Base-by-base conservation (phyloP, 1,140 invertebrate genomes). In the Ceratosolen fusciceps region DNA sequence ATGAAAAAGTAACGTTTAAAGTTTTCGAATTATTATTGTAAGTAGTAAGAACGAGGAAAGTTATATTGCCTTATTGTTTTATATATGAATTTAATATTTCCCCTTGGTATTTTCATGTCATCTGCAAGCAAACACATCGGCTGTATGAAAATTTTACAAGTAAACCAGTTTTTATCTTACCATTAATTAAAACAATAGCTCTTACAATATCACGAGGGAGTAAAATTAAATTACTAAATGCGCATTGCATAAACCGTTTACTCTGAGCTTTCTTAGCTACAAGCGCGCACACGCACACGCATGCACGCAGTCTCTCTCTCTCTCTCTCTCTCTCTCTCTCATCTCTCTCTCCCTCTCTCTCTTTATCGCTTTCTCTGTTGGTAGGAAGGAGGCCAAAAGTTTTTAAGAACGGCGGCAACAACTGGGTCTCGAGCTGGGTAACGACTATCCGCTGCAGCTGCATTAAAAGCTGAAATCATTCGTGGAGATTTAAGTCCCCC, bases 391-490 rank as follows among this genome's bases (percentile, higher is more conserved):
- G 7, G 24, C 58, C 0, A 14, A 43, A 49, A 65, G 9, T 54
- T 58, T 74, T 43, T 49, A 60, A 37, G 49, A 49, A 70, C 39
- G 26, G 21, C 31, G 7, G 62, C 43, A 39, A n/a, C 67, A 47
- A 71, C 12, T 19, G 21, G 2, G 49, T 49, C n/a, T 19, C 26
- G n/a, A n/a, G n/a, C 31, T 29, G 62, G 31, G 39, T 49, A 60
- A 49, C 58, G 73, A 75, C 58, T 47, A 65, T 67, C 67, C 29
- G 60, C 52, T 67, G 74, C 65, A 70, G 74, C 74, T 77, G 65
- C 65, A 77, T 77, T 77, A 78, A 78, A 62, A 62, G 68, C 67
- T 70, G n/a, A 72, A 78, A 72, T 71, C 19, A 78, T 78, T 49
- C 54, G 39, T 39, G 3, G 54, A 60, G 54, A 71, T 78, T 72